Percentiles rank a stretch among this genome's conserved stretches.
phyloP scores from a whole-genome alignment of 2,797 vertebrate species.

The Phoxinus dragarum region DNA sequence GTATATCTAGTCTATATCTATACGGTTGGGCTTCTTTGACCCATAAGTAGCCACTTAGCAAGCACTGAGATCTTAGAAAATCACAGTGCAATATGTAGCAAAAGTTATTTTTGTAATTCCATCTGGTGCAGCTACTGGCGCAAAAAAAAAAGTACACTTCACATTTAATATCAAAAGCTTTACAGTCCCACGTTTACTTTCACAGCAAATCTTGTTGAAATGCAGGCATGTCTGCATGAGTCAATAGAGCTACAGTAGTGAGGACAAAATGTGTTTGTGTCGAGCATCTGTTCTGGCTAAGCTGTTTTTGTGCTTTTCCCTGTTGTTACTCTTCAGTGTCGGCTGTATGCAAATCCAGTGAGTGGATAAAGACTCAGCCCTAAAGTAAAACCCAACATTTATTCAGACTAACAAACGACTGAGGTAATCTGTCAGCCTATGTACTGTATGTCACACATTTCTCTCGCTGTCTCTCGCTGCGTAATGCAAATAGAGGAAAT shows the following conservation, averaged over 20 bases:
- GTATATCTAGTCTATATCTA: not conserved
- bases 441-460: not conserved
- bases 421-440: conserved; percentile 32
- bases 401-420: conserved; percentile 30
- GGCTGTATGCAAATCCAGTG: conserved; percentile 36
- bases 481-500: conserved; percentile 20
- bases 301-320: conserved; percentile 28
- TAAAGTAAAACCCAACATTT: conserved; percentile 32
- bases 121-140: not conserved
- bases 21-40: not conserved
- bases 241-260: not conserved
- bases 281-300: conserved; percentile 36
- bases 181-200: conserved; percentile 17
- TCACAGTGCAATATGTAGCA: conserved; percentile 10
- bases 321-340: conserved; percentile 28
- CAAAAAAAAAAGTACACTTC: not conserved
- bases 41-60: not conserved
- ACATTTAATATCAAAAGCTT: not conserved
- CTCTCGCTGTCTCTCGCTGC: not conserved
- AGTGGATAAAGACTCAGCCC: conserved; percentile 30
- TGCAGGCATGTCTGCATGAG: conserved; percentile 17
- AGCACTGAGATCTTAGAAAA: not conserved
- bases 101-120: conserved; percentile 15
- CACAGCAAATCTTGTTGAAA: not conserved
- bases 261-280: conserved; percentile 42